Evolutionary conservation across 2,888 invertebrate species (phyloP).

Genomic region (Hofmannophila pseudospretella): DNA sequence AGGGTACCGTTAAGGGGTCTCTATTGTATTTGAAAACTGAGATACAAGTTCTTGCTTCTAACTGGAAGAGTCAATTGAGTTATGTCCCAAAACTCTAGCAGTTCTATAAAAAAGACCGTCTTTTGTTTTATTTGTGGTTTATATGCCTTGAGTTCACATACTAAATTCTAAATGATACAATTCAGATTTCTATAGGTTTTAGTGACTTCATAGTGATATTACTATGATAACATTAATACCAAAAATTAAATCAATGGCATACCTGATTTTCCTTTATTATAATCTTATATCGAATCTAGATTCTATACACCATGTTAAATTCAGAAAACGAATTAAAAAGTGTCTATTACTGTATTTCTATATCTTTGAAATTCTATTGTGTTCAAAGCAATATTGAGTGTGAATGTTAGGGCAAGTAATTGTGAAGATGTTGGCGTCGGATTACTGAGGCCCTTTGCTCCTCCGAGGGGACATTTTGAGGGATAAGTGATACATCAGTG

Average conservation of each 20-base stretch:
- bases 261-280: no score
- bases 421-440: slow-evolving; percentile 62
- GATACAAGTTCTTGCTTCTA: not conserved
- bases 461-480: slow-evolving; percentile 16
- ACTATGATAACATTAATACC: no score
- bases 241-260: not conserved
- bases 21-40: slow-evolving; percentile 31
- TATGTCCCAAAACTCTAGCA: no score
- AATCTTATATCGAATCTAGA: no score
- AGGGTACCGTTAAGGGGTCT: slow-evolving; percentile 36
- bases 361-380: slow-evolving; percentile 30
- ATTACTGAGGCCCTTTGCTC: slow-evolving; percentile 44
- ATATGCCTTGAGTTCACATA: no score
- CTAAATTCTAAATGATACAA: not conserved
- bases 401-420: slow-evolving; percentile 62
- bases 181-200: not conserved
- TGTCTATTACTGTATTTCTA: slow-evolving; percentile 21
- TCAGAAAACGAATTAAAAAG: not conserved
- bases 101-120: no score
- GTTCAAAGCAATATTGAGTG: slow-evolving; percentile 62
- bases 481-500: slow-evolving; percentile 67
- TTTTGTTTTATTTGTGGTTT: no score
- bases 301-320: not conserved
- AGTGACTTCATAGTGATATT: no score
- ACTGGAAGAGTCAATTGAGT: slow-evolving; percentile 15